Percentiles rank a stretch among this genome's conserved stretches.
Evolutionary conservation across 2,888 invertebrate species (phyloP).

Genomic region (Steinernema hermaphroditum): DNA sequence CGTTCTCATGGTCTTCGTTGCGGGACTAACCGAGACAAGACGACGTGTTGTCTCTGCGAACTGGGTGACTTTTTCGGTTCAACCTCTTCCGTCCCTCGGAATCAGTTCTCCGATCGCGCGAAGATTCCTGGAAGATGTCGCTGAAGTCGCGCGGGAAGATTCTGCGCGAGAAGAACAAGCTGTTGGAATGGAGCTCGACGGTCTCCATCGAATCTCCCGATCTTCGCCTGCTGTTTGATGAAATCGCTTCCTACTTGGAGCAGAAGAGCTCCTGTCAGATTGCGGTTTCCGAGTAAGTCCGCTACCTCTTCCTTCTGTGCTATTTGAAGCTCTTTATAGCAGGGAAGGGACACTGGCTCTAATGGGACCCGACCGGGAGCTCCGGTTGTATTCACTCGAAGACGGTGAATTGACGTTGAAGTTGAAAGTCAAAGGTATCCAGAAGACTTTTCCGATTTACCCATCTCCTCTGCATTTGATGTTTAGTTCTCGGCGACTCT

Average conservation of each 20-base stretch:
- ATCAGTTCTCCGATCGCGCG: too few species aligned
- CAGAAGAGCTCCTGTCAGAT: not conserved
- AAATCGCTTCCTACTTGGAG: conserved; percentile 13
- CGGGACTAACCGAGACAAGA: too few species aligned
- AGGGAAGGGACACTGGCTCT: not conserved
- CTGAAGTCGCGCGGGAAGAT: not conserved
- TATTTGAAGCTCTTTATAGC: not conserved
- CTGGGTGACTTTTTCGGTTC: too few species aligned
- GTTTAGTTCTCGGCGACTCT: conserved; percentile 40
- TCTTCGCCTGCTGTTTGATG: not conserved
- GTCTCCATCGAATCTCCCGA: conserved; percentile 17
- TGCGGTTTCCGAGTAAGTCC: not conserved
- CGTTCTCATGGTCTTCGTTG: too few species aligned
- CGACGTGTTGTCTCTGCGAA: too few species aligned
- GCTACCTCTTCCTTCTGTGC: not conserved
- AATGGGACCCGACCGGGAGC: conserved; percentile 5
- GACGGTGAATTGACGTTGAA: not conserved
- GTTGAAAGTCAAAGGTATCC: not conserved
- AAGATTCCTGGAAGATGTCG: too few species aligned
- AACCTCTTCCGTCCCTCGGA: too few species aligned
- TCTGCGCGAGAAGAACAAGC: conserved; percentile 15
- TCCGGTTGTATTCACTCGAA: not conserved
- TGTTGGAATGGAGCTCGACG: conserved; percentile 3
- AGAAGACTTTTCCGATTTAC: not conserved
- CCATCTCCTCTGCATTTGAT: not conserved